phyloP scores from a whole-genome alignment of 2,888 invertebrate species.

The Sycophila texana region DNA sequence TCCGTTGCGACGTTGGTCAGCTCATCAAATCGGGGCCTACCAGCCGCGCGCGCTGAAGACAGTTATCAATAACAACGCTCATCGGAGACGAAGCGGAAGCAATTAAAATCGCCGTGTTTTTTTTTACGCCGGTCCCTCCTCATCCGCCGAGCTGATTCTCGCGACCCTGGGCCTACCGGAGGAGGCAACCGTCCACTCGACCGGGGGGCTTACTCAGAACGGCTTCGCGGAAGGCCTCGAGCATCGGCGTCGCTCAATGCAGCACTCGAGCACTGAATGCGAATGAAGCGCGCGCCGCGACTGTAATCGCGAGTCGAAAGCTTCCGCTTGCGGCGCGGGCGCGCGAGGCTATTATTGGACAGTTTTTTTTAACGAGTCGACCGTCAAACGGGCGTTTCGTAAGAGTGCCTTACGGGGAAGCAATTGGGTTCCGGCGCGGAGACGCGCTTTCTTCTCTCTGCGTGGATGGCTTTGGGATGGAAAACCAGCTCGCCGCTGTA shows the following conservation, averaged over 20 bases:
- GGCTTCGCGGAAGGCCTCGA: slow-evolving; percentile 62
- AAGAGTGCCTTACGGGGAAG: not conserved
- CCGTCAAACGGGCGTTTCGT: not conserved
- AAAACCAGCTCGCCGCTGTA: not conserved
- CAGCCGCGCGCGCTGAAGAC: not conserved
- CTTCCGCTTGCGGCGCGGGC: slow-evolving; percentile 3
- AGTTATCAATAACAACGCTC: not conserved
- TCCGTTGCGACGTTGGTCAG: too few species aligned
- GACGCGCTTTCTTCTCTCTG: not conserved
- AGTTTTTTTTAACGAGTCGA: slow-evolving; percentile 5
- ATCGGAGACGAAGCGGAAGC: slow-evolving; percentile 27
- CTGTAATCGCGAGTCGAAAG: slow-evolving; percentile 11
- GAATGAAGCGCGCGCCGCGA: slow-evolving; percentile 54
- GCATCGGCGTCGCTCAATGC: slow-evolving; percentile 44
- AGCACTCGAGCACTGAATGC: slow-evolving; percentile 57
- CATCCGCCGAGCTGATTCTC: not conserved
- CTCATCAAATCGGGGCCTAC: too few species aligned
- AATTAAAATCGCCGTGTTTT: slow-evolving; percentile 24
- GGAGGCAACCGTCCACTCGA: not conserved
- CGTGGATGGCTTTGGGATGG: not conserved
- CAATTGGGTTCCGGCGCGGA: not conserved
- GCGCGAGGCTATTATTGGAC: slow-evolving; percentile 17
- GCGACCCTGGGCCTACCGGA: slow-evolving; percentile 19
- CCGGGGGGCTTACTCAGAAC: slow-evolving; percentile 53
- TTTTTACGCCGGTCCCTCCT: not conserved